These are phyloP conservation scores for Tetrapedia diversipes DNA, from an alignment of 2,888 invertebrate genomes.

Conservation along the genomic window DNA sequence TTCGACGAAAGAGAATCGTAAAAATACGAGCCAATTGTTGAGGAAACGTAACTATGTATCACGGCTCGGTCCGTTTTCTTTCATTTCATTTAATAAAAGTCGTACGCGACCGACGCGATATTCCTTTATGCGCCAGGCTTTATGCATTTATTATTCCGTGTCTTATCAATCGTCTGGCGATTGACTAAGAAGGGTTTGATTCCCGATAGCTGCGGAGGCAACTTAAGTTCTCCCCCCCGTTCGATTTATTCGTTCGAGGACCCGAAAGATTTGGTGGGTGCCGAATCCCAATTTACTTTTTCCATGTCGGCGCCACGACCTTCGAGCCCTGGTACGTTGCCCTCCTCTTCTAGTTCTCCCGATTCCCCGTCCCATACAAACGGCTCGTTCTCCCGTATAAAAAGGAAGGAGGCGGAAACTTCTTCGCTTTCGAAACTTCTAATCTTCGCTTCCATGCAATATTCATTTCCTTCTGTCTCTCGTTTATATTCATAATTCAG, in stretches of 20 bases:
- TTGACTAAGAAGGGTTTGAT: slow-evolving; percentile 3
- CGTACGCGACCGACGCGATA: not conserved
- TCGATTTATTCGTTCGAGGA: slow-evolving; percentile 38
- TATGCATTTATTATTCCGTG: slow-evolving; percentile 5
- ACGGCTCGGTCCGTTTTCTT: not conserved
- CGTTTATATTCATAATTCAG: slow-evolving; percentile 18
- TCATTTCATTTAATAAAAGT: slow-evolving; percentile 3
- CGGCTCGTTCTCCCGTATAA: slow-evolving; percentile 21
- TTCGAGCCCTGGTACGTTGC: slow-evolving; percentile 37
- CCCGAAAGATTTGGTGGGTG: slow-evolving; percentile 35
- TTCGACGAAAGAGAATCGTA: not conserved
- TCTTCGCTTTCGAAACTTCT: slow-evolving; percentile 27
- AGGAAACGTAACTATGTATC: too few species aligned
- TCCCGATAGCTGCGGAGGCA: slow-evolving; percentile 1
- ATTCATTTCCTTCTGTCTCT: slow-evolving; percentile 24
- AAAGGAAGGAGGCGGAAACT: slow-evolving; percentile 7
- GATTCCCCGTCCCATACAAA: not conserved
- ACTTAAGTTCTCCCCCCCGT: not conserved
- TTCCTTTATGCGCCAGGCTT: not conserved
- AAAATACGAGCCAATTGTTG: not conserved
- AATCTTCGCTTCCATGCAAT: slow-evolving; percentile 28
- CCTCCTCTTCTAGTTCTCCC: slow-evolving; percentile 22
- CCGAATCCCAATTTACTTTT: slow-evolving; percentile 57
- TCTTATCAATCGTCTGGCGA: slow-evolving; percentile 20
- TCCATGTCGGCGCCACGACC: slow-evolving; percentile 40